phyloP scores from a whole-genome alignment of 2,113 vertebrate genomes.

The Myotis lucifugus region DNA sequence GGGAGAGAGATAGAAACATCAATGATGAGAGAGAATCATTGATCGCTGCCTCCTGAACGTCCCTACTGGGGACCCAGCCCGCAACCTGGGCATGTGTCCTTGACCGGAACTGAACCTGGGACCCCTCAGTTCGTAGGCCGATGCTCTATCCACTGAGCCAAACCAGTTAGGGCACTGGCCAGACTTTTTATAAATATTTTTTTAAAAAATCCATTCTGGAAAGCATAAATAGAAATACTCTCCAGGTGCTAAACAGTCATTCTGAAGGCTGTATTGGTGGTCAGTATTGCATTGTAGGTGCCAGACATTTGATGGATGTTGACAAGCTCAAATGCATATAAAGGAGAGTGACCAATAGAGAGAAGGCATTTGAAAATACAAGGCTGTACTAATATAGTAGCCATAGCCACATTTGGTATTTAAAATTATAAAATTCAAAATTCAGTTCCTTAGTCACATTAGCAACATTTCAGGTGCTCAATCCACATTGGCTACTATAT shows the following conservation, averaged over 20 bases:
- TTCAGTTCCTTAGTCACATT: background rate
- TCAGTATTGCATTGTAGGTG: background rate
- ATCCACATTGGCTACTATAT: background rate
- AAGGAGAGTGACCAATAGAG: background rate
- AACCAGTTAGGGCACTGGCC: too few species aligned
- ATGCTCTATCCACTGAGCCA: too few species aligned
- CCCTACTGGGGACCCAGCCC: too few species aligned
- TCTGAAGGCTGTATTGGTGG: background rate
- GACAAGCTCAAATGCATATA: background rate
- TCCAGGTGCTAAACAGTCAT: conserved; percentile 3
- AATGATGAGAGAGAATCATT: too few species aligned
- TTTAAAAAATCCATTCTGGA: background rate
- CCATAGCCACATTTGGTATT: background rate
- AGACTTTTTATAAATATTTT: background rate
- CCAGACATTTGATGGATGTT: background rate
- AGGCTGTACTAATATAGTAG: background rate
- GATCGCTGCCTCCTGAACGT: too few species aligned
- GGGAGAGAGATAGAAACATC: too few species aligned
- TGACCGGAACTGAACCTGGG: too few species aligned
- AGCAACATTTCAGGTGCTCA: conserved; percentile 5
- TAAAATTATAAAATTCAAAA: background rate
- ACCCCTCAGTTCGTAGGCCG: too few species aligned
- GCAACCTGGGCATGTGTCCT: too few species aligned
- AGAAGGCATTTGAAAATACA: conserved; percentile 33
- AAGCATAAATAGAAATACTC: conserved; percentile 40